Base-by-base conservation (phyloP, 2,113 vertebrate genomes). In the Caranx ignobilis region DNA sequence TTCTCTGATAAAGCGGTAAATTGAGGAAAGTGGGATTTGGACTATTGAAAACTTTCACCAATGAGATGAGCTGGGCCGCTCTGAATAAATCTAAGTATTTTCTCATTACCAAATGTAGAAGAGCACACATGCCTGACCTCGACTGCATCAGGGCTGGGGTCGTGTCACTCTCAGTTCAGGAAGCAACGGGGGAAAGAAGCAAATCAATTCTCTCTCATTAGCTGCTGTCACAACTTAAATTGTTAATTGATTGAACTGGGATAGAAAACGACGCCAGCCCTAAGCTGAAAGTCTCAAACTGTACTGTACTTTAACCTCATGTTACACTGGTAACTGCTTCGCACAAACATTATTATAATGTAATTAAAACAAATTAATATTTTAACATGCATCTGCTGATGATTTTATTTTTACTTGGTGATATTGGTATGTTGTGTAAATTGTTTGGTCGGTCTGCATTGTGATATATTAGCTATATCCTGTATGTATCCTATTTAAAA, bases 401-500 rank as follows among this genome's bases (percentile, higher is more conserved):
- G 52, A 77, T 70, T 88, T 82, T 77, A 73, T 79, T 83, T 86
- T 59, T 11, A 88, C 52, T 75, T 82, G 37, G 75, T 85, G 81
- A 80, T 77, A 63, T 72, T 83, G 75, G 67, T 90, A 87, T 85
- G 52, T 84, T 83, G 80, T 86, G 85, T 80, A 64, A 68, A 67
- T 52, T 72, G 81, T 84, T 73, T 75, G 71, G 50, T 83, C 56
- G 1, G 75, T 89, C 68, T 83, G 65, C 70, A 63, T 91, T 85
- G 85, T 92, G 78, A 84, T 79, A 75, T 65, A 63, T 85, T 81
- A 84, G 71, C 67, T 79, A 64, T 87, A 83, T 80, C 59, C 61
- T 92, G 75, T 89, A 75, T 92, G 85, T 91, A 74, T 80, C 59
- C 77, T 91, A 91, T 94, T 90, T 90, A 90, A 90, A 77, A 77